Conservation (phyloP, 1,140 invertebrate species). For the Pseudoatta argentina region DNA sequence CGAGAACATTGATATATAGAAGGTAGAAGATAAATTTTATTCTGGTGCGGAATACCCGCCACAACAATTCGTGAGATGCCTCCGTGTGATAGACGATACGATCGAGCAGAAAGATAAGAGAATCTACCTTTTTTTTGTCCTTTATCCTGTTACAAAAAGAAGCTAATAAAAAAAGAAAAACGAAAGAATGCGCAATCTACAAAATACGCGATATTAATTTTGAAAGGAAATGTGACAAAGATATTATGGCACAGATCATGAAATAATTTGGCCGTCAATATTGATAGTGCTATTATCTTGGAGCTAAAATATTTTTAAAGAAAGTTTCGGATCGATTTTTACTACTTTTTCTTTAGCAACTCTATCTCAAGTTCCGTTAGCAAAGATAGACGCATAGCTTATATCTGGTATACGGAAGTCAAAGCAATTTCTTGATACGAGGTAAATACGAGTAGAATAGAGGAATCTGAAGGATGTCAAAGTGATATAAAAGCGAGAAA, state of each 20-base stretch:
- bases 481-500: background rate
- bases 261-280: background rate
- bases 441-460: slow-evolving; percentile 38
- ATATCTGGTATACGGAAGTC: background rate
- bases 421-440: slow-evolving; percentile 34
- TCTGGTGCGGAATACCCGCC: slow-evolving; percentile 1
- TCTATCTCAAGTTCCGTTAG: background rate
- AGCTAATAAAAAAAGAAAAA: background rate
- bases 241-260: slow-evolving; percentile 5
- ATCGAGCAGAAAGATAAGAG: slow-evolving; percentile 18
- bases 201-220: slow-evolving; percentile 1
- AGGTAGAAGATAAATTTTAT: slow-evolving; percentile 42
- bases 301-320: background rate
- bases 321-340: background rate
- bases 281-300: background rate
- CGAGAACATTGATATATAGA: slow-evolving; percentile 1
- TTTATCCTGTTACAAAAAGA: slow-evolving; percentile 40
- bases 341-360: background rate
- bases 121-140: background rate
- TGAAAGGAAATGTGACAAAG: background rate
- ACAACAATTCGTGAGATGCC: slow-evolving; percentile 37
- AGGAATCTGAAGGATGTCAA: background rate
- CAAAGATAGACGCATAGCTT: slow-evolving; percentile 9
- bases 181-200: background rate
- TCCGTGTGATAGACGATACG: slow-evolving; percentile 48